Evolutionary conservation across 1,140 invertebrate species (phyloP), one percentile per base, ranked within the genome.

Genomic region (Drosophila insularis): DNA sequence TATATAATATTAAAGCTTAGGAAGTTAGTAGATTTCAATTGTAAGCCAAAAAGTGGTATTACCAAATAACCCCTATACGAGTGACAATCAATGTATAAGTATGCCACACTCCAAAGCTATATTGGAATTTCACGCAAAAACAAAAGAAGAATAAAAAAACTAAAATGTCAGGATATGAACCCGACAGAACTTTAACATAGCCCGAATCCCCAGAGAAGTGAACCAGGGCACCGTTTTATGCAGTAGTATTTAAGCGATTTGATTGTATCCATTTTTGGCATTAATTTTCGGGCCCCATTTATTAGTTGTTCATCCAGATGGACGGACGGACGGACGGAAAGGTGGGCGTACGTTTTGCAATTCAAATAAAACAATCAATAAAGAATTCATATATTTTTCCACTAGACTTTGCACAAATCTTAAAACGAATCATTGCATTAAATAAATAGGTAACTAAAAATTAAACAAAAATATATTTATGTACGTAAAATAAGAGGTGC

Each of bases 371-470:
- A 66, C 31, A 89, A 87, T 87, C 21, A 89, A 87, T 87, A 89
- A 87, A 87, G 89, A 87, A 77, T 62, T 87, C 64, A 82, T 77
- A 67, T 87, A 86, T 86, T 89, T 87, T 21, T 67, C 82, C 87
- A 82, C 31, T 58, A 23, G 71, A 74, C 53, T 54, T 84, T 75
- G 74, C 79, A 78, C 74, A 86, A 72, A 80, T 69, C 58, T 71
- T 55, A 19, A 63, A 80, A 78, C 63, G 78, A 73, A 81, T 72
- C 21, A 68, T 19, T 71, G 14, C 58, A 65, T 87, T 64, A 46
- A 55, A 46, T 27, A 78, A 86, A 79, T 87, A 86, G 87, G 72
- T 85, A 87, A 87, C 68, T 87, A 81, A 75, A 66, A 56, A 74
- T 73, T 73, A 85, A 70, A 76, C 75, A 76, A 81, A 78, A 63